Evolutionary conservation across 2,888 invertebrate genomes (phyloP), one percentile per base, ranked within the genome.

Genomic region (Drosophila prostipennis): DNA sequence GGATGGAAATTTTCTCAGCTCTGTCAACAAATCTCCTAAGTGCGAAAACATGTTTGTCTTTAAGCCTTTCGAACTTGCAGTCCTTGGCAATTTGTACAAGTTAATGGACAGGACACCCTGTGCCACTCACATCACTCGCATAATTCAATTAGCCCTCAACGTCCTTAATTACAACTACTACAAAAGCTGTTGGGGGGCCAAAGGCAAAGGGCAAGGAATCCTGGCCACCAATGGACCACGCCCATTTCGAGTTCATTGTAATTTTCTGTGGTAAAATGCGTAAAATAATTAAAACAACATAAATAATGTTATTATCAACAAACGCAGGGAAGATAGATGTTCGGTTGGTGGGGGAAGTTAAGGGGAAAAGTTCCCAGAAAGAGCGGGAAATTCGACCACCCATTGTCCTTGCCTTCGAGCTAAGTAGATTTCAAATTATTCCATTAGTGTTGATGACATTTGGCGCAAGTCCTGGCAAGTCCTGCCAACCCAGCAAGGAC

Each of bases 341-440:
- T 19, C 7, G 26, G 26, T 0, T 6, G 32, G 29, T n/a, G 5
- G 10, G 10, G 34, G 34, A n/a, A 3, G 19, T 19, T 19, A 23
- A 23, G 16, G 4, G 29, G 19, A n/a, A 23, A 40, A 29, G 40
- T 43, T 29, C 10, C 13, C n/a, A 6, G 7, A 19, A 8, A 23
- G 51, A 48, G 40, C 6, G 48, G 6, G 0, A 42, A 53, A 54
- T 56, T 63, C 40, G 61, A 53, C 49, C 59, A 19, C 40, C 40
- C 48, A 54, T 64, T 73, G 68, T 67, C 79, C 77, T 65, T 65
- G 79, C 69, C 68, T 37, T 55, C 51, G 57, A 56, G 69, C 86
- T 88, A 88, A 84, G 88, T 84, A 84, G 87, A 86, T 88, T 88
- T 82, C 70, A 84, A 84, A 88, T 86, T 86, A 84, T 88, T 88